Base-by-base conservation (phyloP, 1,140 invertebrate species). In the Dolichoris vasculosae region DNA sequence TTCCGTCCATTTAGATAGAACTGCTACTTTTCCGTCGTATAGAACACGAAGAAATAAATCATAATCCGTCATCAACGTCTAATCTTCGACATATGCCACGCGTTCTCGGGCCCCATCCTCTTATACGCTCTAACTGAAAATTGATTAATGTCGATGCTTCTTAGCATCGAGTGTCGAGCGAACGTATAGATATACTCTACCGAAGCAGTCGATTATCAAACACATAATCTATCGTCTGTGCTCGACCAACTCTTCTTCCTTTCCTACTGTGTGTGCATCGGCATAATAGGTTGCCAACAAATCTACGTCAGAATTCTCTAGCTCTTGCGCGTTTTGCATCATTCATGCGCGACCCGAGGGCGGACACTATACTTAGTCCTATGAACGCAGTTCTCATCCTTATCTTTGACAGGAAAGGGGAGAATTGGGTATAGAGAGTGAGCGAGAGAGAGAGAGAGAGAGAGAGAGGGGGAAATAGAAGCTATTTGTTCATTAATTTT, bases 401-500 rank as follows among this genome's bases (percentile, higher is more conserved):
- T 80, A 9, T n/a, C n/a, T n/a, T 67, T 59, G 43, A 63, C 23
- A 80, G 40, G 63, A 13, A 79, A 32, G 20, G 51, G 20, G 51
- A 40, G 17, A 40, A 15, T 17, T 6, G 17, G 51, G 20, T 9
- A 15, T 43, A 59, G 55, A 59, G 55, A 59, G 55, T 11, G 55
- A 59, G 55, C 8, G 55, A 59, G 55, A 59, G 55, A 59, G 55
- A 17, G 55, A 59, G 55, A 6, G 55, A 59, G 77, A 30, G 38
- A 63, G 46, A 73, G n/a, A 77, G 46, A 40, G 46, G n/a, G 46
- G 23, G 75, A 55, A 26, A n/a, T 43, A 55, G 23, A 13, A 30
- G 3, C 11, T 85, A 85, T 88, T 86, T 86, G 84, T 87, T 87
- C 87, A 87, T 88, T 88, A 87, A 87, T 88, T 87, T 88, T 86